phyloP scores from a whole-genome alignment of 1,140 invertebrate species.

The Hyles vespertilio region DNA sequence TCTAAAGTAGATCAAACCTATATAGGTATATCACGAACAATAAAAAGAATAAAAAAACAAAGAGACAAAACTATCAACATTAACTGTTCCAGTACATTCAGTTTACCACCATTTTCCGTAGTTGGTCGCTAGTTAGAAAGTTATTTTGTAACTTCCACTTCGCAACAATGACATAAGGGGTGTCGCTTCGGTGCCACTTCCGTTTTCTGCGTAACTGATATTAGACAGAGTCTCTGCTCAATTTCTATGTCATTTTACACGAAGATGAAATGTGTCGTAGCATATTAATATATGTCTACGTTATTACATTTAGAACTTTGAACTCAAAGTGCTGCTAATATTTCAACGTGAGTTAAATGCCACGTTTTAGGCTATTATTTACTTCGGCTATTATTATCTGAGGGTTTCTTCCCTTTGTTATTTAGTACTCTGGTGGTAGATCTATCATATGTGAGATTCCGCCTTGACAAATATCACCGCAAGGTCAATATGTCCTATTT shows the following conservation, averaged over 20 bases:
- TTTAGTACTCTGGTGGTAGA: no score
- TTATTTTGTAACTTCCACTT: conserved; percentile 43
- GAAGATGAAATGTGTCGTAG: conserved; percentile 15
- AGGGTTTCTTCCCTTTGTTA: no score
- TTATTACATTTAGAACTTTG: conserved; percentile 5
- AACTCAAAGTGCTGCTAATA: neutral
- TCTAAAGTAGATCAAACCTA: no score
- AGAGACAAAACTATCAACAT: conserved; percentile 27
- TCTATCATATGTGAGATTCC: no score
- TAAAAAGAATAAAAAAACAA: neutral
- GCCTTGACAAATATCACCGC: no score
- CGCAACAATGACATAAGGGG: conserved; percentile 46
- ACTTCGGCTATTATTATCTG: no score
- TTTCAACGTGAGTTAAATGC: neutral
- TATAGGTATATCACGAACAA: no score
- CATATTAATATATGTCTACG: conserved; percentile 15
- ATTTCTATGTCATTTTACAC: conserved; percentile 32
- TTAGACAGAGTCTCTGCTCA: conserved; percentile 33
- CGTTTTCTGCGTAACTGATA: conserved; percentile 47
- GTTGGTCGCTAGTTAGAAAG: conserved; percentile 33
- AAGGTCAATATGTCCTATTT: no score
- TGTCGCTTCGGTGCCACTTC: conserved; percentile 42
- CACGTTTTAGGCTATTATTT: neutral
- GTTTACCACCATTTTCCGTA: conserved; percentile 32
- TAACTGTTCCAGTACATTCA: conserved; percentile 24